A percentile compares a stretch with the other conserved stretches of the same genome.
Conservation (phyloP, 2,797 vertebrate genomes). For the Sphenodon punctatus region DNA sequence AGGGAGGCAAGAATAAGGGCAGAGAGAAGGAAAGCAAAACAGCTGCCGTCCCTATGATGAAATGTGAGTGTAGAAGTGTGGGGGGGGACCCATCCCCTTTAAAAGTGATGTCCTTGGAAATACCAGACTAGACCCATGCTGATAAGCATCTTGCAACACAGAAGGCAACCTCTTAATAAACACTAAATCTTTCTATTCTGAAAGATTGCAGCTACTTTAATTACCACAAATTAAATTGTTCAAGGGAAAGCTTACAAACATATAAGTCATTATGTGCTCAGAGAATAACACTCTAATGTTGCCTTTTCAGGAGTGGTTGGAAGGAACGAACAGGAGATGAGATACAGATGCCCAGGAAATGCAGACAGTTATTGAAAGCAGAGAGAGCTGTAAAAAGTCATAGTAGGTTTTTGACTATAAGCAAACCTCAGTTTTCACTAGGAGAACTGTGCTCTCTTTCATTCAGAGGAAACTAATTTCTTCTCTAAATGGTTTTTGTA, state of each 20-base stretch:
- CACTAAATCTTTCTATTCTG: conserved; percentile 62
- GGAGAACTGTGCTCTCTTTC: neutral
- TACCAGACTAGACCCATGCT: conserved; percentile 37
- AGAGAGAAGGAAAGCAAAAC: neutral
- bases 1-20: neutral
- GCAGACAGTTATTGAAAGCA: conserved; percentile 4
- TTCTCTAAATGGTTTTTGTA: too few relatives aligned
- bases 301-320: neutral
- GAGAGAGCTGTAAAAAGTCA: neutral
- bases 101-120: conserved; percentile 16
- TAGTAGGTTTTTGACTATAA: neutral
- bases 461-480: neutral
- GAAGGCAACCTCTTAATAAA: conserved; percentile 65
- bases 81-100: neutral
- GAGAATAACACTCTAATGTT: neutral
- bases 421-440: neutral
- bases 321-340: neutral
- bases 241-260: conserved; percentile 11
- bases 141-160: conserved; percentile 58
- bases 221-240: conserved; percentile 57
- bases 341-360: neutral
- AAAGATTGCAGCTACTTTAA: conserved; percentile 52
- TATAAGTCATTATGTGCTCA: neutral
- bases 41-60: conserved; percentile 17
- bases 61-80: conserved; percentile 9